Evolutionary conservation across 2,888 invertebrate species (phyloP).

Genomic region (Norana najaformis): DNA sequence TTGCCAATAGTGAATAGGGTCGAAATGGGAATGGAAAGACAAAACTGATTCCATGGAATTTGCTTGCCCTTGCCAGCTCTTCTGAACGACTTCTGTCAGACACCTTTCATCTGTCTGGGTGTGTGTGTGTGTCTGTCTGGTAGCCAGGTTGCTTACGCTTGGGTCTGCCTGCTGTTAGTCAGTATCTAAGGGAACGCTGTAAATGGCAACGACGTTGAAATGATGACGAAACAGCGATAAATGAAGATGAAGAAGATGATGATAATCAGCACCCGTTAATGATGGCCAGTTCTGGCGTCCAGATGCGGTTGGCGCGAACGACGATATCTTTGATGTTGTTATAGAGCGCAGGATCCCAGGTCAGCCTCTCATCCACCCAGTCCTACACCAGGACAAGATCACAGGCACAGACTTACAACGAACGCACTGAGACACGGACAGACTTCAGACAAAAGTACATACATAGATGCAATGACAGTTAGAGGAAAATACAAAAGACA

Average conservation of each 20-base stretch:
- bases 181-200: too few relatives aligned
- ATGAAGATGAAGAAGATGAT: not conserved
- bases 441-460: not conserved
- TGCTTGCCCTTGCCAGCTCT: too few relatives aligned
- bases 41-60: too few relatives aligned
- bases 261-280: conserved; percentile 41
- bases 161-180: too few relatives aligned
- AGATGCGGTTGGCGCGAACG: conserved; percentile 41
- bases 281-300: conserved; percentile 44
- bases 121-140: too few relatives aligned
- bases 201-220: too few relatives aligned
- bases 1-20: too few relatives aligned
- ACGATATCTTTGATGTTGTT: conserved; percentile 41
- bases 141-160: too few relatives aligned
- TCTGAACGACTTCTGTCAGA: too few relatives aligned
- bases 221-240: not conserved
- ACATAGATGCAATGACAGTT: not conserved
- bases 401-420: not conserved
- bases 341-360: conserved; percentile 40
- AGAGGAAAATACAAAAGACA: too few relatives aligned
- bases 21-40: too few relatives aligned
- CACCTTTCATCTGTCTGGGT: too few relatives aligned
- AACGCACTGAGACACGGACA: not conserved
- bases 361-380: conserved; percentile 42
- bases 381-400: conserved; percentile 35